These are phyloP conservation scores for Tineola bisselliella DNA, from an alignment of 2,888 invertebrate species.

Conservation along the genomic window DNA sequence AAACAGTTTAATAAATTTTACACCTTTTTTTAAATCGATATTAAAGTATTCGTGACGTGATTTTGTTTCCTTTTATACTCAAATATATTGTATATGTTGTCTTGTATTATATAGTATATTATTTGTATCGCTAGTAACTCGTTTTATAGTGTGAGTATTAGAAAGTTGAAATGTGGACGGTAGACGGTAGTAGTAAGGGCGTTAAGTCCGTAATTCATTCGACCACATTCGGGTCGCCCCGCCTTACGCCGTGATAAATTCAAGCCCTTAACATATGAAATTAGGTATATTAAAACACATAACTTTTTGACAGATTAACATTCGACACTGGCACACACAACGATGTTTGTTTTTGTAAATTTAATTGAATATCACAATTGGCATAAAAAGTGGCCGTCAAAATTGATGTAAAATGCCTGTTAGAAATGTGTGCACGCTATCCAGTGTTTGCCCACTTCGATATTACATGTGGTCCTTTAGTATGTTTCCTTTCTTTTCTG, in stretches of 20 bases:
- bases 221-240: constrained; percentile 55
- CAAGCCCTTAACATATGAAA: constrained; percentile 33
- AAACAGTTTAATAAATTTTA: background rate
- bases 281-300: background rate
- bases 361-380: constrained; percentile 4
- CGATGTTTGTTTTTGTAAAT: constrained; percentile 6
- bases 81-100: constrained; percentile 5
- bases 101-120: background rate
- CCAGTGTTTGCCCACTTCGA: constrained; percentile 57
- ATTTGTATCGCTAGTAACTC: background rate
- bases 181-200: constrained; percentile 48
- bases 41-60: background rate
- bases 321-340: constrained; percentile 17
- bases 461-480: constrained; percentile 65
- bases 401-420: constrained; percentile 49
- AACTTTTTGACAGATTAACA: background rate
- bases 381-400: constrained; percentile 9
- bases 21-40: background rate
- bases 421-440: constrained; percentile 63
- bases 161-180: constrained; percentile 44
- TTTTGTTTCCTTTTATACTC: background rate
- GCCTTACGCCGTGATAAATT: constrained; percentile 58
- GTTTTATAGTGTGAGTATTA: background rate
- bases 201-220: constrained; percentile 33
- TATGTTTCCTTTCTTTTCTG: constrained; percentile 37